phyloP scores from a whole-genome alignment of 2,113 vertebrate species.

The Alaudala cheleensis region DNA sequence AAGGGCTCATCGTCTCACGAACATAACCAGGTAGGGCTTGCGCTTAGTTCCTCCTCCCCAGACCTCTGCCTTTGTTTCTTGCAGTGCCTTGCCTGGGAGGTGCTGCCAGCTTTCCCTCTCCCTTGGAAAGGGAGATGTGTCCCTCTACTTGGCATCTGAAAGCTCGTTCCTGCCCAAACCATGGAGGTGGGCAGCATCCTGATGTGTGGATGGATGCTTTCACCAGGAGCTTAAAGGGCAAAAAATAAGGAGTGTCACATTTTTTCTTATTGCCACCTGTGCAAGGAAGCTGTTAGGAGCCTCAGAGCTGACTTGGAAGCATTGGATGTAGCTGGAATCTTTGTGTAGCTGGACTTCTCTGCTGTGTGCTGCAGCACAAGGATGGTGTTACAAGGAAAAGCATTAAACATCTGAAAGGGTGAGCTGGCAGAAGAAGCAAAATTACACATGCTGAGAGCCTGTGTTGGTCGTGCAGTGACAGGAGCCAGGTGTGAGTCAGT shows the following conservation, averaged over 20 bases:
- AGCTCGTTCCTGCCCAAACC: accelerated
- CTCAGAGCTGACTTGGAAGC: not conserved
- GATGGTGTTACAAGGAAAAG: not conserved
- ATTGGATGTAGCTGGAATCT: not conserved
- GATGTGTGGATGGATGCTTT: not conserved
- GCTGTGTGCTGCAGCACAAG: not conserved
- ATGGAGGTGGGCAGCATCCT: not conserved
- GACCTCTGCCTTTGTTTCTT: not conserved
- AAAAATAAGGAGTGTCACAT: not conserved
- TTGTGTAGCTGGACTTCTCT: not conserved
- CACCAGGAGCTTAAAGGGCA: not conserved
- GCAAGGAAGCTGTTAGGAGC: accelerated
- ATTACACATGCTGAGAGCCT: not conserved
- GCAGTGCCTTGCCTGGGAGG: accelerated
- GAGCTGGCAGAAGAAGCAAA: not conserved
- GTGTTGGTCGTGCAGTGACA: not conserved
- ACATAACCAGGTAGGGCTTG: conserved; percentile 76
- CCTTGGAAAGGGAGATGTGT: accelerated
- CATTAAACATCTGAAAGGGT: not conserved
- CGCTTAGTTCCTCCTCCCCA: not conserved
- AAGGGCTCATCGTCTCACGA: conserved; percentile 77
- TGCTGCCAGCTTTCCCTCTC: not conserved
- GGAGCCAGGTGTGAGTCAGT: not conserved
- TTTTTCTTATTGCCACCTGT: not conserved
- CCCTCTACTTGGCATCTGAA: accelerated